Base-by-base conservation (phyloP, 2,797 vertebrate genomes). In the Fringilla coelebs region DNA sequence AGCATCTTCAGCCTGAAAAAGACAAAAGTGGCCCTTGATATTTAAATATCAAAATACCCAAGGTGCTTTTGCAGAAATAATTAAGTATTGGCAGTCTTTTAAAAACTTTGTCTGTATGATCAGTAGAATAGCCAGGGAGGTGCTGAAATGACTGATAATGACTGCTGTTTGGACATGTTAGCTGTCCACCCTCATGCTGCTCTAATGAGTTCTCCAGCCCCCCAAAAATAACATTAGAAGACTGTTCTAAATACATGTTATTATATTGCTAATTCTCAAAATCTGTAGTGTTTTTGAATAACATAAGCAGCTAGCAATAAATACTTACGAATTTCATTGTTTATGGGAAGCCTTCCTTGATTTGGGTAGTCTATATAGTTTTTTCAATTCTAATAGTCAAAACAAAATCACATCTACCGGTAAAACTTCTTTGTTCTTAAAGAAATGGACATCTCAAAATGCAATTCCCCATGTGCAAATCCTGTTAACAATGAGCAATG, bases 1-100 rank as follows among this genome's bases (percentile, higher is more conserved):
- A 98, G 60, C 32, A 92, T 85, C 65, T 95, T 97, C 49, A 96
- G 48, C 66, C 92, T 96, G 67, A 62, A 94, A 90, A 43, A 76
- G 63, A 89, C 13, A 58, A 82, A 89, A 87, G 1, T 73, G 17
- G 51, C 28, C 41, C 70, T 81, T 78, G 74, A 26, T 67, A 90
- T 34, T 88, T 54, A 26, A 80, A 83, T 25, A 34, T 29, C 24
- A 32, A 85, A 75, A 28, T 58, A 48, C 4, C 10, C 18, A 46
- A 57, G 4, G 3, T 68, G 9, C 21, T 61, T 71, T 84, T 74
- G 13, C 45, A 61, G 31, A 72, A 74, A 57, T 62, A 36, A 31
- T 24, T 48, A 46, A 63, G 9, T 49, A 48, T 22, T 60, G 24
- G 3, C 54, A 65, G 45, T 29, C 28, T 77, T 81, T 90, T 88